Evolutionary conservation across 2,113 vertebrate species (phyloP).

Genomic region (Corythornis cristatus): DNA sequence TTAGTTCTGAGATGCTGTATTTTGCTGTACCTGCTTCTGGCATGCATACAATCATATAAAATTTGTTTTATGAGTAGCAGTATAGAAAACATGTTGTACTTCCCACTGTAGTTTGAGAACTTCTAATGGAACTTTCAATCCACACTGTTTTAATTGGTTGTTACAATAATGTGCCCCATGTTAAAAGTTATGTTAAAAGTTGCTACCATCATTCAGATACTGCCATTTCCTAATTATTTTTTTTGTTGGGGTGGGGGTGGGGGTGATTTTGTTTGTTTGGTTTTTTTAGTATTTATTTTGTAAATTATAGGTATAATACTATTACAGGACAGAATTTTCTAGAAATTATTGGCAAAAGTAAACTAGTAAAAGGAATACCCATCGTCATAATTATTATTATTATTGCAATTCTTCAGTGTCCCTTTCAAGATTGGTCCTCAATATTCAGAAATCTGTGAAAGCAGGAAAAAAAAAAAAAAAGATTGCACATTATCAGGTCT

Average conservation of each 20-base stretch:
- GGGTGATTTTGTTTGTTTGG: too few relatives aligned
- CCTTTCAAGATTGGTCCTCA: too few relatives aligned
- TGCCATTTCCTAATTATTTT: background rate
- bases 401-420: too few relatives aligned
- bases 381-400: too few relatives aligned
- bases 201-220: background rate
- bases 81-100: background rate
- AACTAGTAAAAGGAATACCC: too few relatives aligned
- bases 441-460: too few relatives aligned
- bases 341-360: too few relatives aligned
- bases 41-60: background rate
- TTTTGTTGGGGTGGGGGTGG: background rate
- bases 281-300: too few relatives aligned
- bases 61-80: background rate
- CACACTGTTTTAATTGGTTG: background rate
- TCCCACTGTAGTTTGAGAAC: background rate
- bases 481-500: too few relatives aligned
- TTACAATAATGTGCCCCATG: background rate
- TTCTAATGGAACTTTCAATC: background rate
- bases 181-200: background rate
- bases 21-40: background rate
- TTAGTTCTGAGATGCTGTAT: background rate
- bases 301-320: too few relatives aligned
- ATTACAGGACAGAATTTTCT: too few relatives aligned
- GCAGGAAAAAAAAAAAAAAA: too few relatives aligned